These are phyloP conservation scores for Thalassoma bifasciatum DNA, from an alignment of 2,113 vertebrate genomes.

Conservation along the genomic window DNA sequence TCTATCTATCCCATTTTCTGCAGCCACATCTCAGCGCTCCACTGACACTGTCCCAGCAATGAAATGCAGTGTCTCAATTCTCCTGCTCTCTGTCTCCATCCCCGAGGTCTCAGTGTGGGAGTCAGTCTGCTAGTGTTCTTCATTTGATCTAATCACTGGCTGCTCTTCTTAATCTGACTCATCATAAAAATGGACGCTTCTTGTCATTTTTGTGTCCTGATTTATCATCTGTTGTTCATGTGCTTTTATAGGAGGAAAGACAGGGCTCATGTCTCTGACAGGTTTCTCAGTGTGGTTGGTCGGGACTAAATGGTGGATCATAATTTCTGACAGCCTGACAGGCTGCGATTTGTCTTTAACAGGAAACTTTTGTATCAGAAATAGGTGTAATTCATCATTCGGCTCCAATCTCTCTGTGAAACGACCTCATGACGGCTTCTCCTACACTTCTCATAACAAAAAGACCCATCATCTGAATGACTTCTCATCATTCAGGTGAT, in stretches of 20 bases:
- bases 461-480: neutral
- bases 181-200: constrained; percentile 83
- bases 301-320: constrained; percentile 89
- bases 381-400: constrained; percentile 88
- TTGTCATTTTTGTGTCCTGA: constrained; percentile 86
- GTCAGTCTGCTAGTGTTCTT: constrained; percentile 86
- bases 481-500: neutral
- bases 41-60: constrained; percentile 26
- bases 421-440: constrained; percentile 85
- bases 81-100: constrained; percentile 68
- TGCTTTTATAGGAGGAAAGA: constrained; percentile 8
- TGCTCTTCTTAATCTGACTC: constrained; percentile 81
- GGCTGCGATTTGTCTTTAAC: constrained; percentile 93
- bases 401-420: constrained; percentile 66
- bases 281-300: neutral
- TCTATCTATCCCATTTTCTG: constrained; percentile 40
- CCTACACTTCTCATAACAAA: constrained; percentile 70
- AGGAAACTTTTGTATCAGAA: constrained; percentile 94
- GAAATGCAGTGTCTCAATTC: constrained; percentile 45
- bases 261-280: neutral
- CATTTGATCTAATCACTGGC: constrained; percentile 89
- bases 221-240: constrained; percentile 83
- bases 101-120: constrained; percentile 24
- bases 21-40: constrained; percentile 37
- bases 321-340: constrained; percentile 86